These are phyloP conservation scores for Drosophila meridionalis DNA, from an alignment of 2,888 invertebrate species.

Conservation along the genomic window DNA sequence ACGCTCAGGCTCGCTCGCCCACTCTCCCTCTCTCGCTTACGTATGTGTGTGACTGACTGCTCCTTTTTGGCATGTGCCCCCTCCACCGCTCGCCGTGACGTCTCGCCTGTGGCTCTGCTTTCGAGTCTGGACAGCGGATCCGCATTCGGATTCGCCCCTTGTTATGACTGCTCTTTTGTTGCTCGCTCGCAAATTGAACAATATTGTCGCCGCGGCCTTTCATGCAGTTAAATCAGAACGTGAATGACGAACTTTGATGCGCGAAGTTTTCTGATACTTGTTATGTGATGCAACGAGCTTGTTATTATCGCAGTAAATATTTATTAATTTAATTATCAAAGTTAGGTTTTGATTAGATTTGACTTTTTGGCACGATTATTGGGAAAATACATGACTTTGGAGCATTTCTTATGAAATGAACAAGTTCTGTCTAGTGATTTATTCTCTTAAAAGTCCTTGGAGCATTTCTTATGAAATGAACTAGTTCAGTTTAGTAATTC, in stretches of 20 bases:
- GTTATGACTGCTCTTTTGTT: conserved; percentile 70
- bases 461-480: too few relatives aligned
- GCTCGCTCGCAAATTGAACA: conserved; percentile 53
- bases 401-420: not conserved
- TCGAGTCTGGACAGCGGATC: conserved; percentile 47
- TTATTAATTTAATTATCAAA: not conserved
- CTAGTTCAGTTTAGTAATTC: too few relatives aligned
- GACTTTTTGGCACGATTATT: not conserved
- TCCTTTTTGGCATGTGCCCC: conserved; percentile 56
- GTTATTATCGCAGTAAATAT: not conserved
- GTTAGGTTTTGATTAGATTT: not conserved
- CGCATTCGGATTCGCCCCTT: conserved; percentile 67
- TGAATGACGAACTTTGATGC: conserved; percentile 18
- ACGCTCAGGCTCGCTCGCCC: not conserved
- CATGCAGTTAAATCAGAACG: conserved; percentile 65
- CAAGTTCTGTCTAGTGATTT: not conserved
- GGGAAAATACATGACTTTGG: not conserved
- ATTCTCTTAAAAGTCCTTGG: too few relatives aligned
- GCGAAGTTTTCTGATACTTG: conserved; percentile 12
- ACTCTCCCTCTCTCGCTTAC: conserved; percentile 6
- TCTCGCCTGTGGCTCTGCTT: conserved; percentile 39
- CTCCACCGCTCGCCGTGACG: conserved; percentile 4
- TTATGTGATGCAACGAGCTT: not conserved
- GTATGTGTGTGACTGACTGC: conserved; percentile 59
- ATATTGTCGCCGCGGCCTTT: conserved; percentile 58